These are phyloP conservation scores for Pangasianodon hypophthalmus DNA, from an alignment of 2,113 vertebrate genomes.

Conservation along the genomic window DNA sequence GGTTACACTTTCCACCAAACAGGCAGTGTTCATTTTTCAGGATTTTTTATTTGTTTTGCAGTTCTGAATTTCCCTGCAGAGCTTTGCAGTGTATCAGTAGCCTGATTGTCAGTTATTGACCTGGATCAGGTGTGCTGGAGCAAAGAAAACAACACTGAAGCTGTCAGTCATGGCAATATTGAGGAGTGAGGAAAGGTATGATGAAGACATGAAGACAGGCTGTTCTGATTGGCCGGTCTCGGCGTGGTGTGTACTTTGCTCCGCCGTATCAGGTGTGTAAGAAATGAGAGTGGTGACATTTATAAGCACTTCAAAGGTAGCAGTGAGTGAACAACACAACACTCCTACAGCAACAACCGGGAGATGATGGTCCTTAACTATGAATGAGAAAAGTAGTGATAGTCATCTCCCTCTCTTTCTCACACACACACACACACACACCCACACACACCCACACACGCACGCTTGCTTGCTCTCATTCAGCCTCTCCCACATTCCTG, in stretches of 20 bases:
- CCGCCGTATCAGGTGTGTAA: background rate
- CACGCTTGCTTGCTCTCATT: background rate
- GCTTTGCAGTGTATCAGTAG: background rate
- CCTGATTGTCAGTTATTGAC: background rate
- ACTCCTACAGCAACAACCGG: constrained; percentile 8
- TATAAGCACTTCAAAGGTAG: constrained; percentile 32
- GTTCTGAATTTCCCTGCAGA: background rate
- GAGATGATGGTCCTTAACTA: constrained; percentile 34
- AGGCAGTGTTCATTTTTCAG: background rate
- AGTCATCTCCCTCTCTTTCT: constrained; percentile 19
- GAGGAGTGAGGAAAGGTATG: background rate
- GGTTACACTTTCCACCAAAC: background rate
- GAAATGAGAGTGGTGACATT: constrained; percentile 21
- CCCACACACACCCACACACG: background rate
- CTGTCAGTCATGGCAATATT: background rate
- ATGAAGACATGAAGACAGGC: background rate
- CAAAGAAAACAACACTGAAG: background rate
- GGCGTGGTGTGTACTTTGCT: background rate
- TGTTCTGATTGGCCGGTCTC: background rate
- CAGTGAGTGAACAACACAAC: background rate
- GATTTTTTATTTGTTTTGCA: background rate
- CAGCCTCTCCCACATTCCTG: constrained; percentile 4
- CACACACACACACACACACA: background rate
- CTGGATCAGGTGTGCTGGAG: constrained; percentile 14
- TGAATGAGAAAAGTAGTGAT: constrained; percentile 27